Evolutionary conservation across 2,113 vertebrate genomes (phyloP), one percentile per base, ranked within the genome.

Genomic region (Chaetops frenatus): DNA sequence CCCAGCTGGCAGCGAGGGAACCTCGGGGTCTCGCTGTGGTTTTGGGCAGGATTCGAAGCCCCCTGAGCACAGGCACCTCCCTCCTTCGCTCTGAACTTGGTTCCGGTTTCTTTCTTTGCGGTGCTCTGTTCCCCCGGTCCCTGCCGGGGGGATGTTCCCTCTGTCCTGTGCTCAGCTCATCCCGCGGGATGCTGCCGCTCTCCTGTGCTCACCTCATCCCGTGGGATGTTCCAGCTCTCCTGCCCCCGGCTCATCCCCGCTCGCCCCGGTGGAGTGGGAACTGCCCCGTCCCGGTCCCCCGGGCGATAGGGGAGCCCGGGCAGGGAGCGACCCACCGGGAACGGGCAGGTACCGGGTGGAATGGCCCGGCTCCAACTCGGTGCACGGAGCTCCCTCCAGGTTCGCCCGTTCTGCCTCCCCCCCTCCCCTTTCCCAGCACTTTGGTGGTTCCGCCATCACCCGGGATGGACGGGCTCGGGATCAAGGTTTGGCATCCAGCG

Each of bases 81-180:
- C 35, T 57, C 45, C 29, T 47, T 15, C 1, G 7, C 48, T 33
- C 67, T 8, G 51, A 25, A 2, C 15, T 51, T 1, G 67, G 21
- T 29, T 73, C 19, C 0, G 10, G 10, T 70, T 53, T 25, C 44
- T n/a, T 21, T 9, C 54, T 38, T 20, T 11, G 53, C 2, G 65
- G 40, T 3, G 21, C 33, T 42, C 5, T 8, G 47, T 29, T 23
- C 7, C 19, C 14, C 7, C 2, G 7, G 10, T 38, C 10, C 0
- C 20, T 5, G 48, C 1, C 1, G 3, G 2, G 54, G 29, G 48
- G 78, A 42, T 24, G 20, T 0, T 58, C 44, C 42, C 0, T 1
- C 5, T 57, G 27, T 67, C 6, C 61, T 11, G 24, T 1, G 24
- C 48, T 29, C 50, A 1, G 5, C 42, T 57, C 53, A 35, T 57